Conservation (phyloP, 2,113 vertebrate genomes). For the Amphilophus citrinellus region DNA sequence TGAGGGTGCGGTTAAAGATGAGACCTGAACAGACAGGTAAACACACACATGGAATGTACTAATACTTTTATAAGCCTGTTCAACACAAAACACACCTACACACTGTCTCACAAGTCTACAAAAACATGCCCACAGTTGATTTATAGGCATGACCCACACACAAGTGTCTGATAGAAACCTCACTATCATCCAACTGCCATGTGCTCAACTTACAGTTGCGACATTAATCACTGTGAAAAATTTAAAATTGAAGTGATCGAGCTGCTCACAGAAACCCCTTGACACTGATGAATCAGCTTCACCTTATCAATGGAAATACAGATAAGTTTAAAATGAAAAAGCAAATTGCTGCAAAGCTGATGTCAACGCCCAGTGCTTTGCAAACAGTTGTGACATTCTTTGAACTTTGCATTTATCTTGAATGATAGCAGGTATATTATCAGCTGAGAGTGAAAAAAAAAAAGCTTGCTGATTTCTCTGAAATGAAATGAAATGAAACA, state of each 20-base stretch:
- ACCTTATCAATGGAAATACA: constrained; percentile 68
- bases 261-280: constrained; percentile 15
- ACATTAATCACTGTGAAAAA: constrained; percentile 44
- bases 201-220: constrained; percentile 17
- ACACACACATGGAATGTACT: constrained; percentile 71
- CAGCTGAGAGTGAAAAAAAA: constrained; percentile 40
- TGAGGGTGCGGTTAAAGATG: constrained; percentile 55
- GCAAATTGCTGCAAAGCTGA: constrained; percentile 54
- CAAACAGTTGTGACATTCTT: constrained; percentile 68
- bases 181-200: constrained; percentile 2
- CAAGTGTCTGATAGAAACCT: constrained; percentile 25
- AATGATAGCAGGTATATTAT: constrained; percentile 63
- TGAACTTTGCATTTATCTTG: constrained; percentile 65
- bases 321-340: constrained; percentile 66
- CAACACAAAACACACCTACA: constrained; percentile 65
- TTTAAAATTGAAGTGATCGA: constrained; percentile 5
- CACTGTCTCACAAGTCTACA: constrained; percentile 12
- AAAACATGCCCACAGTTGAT: constrained; percentile 64
- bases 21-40: constrained; percentile 61
- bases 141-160: constrained; percentile 35
- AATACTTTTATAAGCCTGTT: constrained; percentile 66
- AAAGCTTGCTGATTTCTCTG: constrained; percentile 28
- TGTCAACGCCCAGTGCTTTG: constrained; percentile 63
- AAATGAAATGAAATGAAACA: constrained; percentile 14
- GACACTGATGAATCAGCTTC: constrained; percentile 64